Evolutionary conservation across 2,113 vertebrate genomes (phyloP), one percentile per base, ranked within the genome.

Genomic region (Cromileptes altivelis): DNA sequence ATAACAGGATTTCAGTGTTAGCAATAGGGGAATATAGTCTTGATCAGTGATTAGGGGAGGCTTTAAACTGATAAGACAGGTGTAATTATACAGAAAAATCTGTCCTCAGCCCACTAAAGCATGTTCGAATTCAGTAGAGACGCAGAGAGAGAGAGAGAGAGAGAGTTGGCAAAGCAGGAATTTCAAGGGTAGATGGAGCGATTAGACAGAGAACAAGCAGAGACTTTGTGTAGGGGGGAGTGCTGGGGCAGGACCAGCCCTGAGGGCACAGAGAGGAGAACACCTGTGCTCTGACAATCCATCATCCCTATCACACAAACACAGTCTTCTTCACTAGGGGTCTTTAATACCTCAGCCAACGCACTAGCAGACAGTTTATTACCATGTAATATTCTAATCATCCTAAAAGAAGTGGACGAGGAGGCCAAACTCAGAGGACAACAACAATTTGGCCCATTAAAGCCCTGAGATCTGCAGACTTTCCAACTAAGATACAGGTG

Each of bases 101-200:
- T 62, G 50, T 77, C 80, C 56, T 85, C 52, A 79, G 77, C 70
- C 82, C 27, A n/a, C 70, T 65, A 67, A 80, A 84, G 70, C 60
- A 60, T 64, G 68, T 79, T 23, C 25, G 60, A 71, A 75, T 81
- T 75, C 57, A 81, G 79, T 33, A 19, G 65, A 85, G 69, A 80
- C 12, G 18, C 42, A 81, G 70, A 69, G 68, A 78, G 53, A 72
- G 52, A 81, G 70, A 69, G 68, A 78, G 53, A 72, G 52, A 49
- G 63, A 52, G 87, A 73, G 74, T 67, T 72, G 71, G 72, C 2
- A 17, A 56, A n/a, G 72, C 75, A 92, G 92, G 94, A 95, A 95
- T 95, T 92, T 93, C 91, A 94, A 94, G 93, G 89, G 81, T 80
- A 93, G 93, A 94, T 91, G 84, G 82, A 91, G 83, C 2, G 91